A percentile compares a stretch with the other conserved stretches of the same genome.
These are phyloP conservation scores for Drosophila imparisetae DNA, from an alignment of 2,888 invertebrate species.

Conservation along the genomic window DNA sequence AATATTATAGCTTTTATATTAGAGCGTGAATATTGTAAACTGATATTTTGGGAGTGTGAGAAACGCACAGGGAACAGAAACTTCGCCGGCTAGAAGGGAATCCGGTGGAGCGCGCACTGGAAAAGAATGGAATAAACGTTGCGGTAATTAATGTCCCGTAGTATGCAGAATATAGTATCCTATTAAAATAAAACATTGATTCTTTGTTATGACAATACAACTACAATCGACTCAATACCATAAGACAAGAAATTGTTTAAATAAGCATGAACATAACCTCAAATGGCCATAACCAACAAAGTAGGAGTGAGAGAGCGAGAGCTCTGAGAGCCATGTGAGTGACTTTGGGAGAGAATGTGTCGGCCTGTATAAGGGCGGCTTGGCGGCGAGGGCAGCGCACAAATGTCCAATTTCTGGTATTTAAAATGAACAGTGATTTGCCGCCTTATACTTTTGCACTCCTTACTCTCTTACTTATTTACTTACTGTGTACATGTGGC, in stretches of 20 bases:
- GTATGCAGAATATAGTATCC: not conserved
- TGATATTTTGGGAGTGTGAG: not conserved
- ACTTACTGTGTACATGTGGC: not conserved
- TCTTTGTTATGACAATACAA: constrained; percentile 6
- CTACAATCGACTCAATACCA: not conserved
- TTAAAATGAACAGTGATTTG: constrained; percentile 23
- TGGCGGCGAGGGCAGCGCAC: constrained; percentile 30
- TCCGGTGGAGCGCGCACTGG: constrained; percentile 53
- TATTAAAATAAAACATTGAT: constrained; percentile 1
- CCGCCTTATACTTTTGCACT: not conserved
- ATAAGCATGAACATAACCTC: constrained; percentile 30
- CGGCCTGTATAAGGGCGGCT: constrained; percentile 17
- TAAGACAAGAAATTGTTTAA: constrained; percentile 14
- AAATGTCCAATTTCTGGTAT: constrained; percentile 23
- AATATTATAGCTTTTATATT: not conserved
- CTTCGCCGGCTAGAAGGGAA: constrained; percentile 34
- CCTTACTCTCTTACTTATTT: not conserved
- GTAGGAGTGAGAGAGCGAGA: constrained; percentile 1
- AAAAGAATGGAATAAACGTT: constrained; percentile 25
- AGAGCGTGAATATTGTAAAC: not conserved
- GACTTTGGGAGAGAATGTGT: constrained; percentile 1
- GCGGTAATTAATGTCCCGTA: not conserved
- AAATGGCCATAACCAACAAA: constrained; percentile 11
- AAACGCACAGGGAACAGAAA: constrained; percentile 8
- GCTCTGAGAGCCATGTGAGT: not conserved